Evolutionary conservation across 2,797 vertebrate species (phyloP).

Genomic region (Sarcophilus harrisii): DNA sequence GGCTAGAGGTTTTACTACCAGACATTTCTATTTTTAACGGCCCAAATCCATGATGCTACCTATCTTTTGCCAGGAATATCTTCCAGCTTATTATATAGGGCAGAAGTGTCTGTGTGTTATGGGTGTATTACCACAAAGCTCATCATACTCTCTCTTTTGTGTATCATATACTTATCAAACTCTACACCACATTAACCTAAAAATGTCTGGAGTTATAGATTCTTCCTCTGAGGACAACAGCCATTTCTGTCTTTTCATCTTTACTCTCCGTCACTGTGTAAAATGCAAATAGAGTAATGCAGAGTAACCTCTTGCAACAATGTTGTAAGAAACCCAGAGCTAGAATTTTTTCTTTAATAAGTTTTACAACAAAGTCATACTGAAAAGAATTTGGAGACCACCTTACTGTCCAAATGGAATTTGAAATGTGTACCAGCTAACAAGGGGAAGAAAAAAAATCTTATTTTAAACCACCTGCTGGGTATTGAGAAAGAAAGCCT

Average conservation of each 20-base stretch:
- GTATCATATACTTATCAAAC: not conserved
- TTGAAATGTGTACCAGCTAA: not conserved
- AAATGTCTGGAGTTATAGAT: not conserved
- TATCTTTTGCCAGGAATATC: not conserved
- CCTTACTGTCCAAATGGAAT: not conserved
- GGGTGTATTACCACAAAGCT: not conserved
- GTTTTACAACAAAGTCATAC: not conserved
- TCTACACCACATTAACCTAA: not conserved
- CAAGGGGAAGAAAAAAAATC: not conserved
- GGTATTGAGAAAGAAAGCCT: not conserved
- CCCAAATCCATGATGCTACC: slow-evolving; percentile 7
- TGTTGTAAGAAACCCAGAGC: not conserved
- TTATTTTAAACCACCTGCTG: not conserved
- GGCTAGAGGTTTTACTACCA: not conserved
- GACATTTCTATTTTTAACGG: not conserved
- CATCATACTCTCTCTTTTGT: not conserved
- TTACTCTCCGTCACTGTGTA: slow-evolving; percentile 28
- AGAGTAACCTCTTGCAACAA: slow-evolving; percentile 37
- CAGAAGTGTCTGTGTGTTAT: not conserved
- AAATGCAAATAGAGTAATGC: not conserved
- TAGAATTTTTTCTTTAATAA: not conserved
- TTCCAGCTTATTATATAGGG: not conserved
- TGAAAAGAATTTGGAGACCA: not conserved
- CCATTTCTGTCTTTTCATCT: not conserved
- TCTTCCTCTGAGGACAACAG: not conserved